Percentiles rank a stretch among this genome's conserved stretches.
Evolutionary conservation across 2,888 invertebrate species (phyloP).

Genomic region (Drosophila macrospina): DNA sequence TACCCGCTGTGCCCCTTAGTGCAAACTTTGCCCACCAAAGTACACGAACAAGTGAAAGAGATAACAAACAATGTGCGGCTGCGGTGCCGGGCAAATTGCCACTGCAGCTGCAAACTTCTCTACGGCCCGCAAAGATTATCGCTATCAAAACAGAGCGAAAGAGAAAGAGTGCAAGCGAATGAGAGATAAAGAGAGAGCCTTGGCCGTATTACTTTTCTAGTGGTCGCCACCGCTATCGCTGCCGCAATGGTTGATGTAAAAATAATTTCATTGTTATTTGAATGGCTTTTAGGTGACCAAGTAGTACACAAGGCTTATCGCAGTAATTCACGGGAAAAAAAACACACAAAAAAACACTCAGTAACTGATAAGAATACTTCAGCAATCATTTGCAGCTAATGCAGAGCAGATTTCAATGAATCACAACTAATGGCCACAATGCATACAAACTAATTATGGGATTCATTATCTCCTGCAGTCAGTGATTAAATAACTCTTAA

Average conservation of each 20-base stretch:
- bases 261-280: constrained; percentile 46
- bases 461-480: not conserved
- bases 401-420: not conserved
- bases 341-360: not conserved
- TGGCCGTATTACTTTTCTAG: constrained; percentile 47
- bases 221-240: constrained; percentile 53
- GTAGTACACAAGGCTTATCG: constrained; percentile 28
- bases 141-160: constrained; percentile 25
- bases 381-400: constrained; percentile 2
- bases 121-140: constrained; percentile 64
- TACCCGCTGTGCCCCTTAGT: not conserved
- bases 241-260: constrained; percentile 37
- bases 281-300: constrained; percentile 18
- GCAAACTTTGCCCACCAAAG: constrained; percentile 44
- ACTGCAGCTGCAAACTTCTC: constrained; percentile 66
- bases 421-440: not conserved
- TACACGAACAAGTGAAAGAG: constrained; percentile 49
- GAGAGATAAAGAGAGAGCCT: constrained; percentile 14
- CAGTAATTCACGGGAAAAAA: constrained; percentile 1
- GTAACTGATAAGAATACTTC: constrained; percentile 16
- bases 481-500: not conserved
- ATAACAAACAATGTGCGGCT: constrained; percentile 72
- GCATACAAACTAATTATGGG: not conserved
- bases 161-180: not conserved
- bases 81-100: constrained; percentile 65